Conservation (phyloP, 2,113 vertebrate species). For the Capricornis sumatraensis region DNA sequence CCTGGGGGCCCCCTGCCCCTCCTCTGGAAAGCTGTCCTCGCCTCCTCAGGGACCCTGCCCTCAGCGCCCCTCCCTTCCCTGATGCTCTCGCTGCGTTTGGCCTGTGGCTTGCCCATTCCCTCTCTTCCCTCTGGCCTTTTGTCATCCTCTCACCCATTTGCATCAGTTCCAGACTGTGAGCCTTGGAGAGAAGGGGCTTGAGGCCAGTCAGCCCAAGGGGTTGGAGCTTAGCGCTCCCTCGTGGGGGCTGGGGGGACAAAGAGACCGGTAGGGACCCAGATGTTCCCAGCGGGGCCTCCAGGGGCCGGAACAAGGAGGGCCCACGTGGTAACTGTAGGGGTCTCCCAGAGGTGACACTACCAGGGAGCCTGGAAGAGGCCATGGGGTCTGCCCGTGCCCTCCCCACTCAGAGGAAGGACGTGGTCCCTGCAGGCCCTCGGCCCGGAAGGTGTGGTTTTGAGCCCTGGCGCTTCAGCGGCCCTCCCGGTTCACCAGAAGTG, state of each 20-base stretch:
- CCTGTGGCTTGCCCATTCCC: neutral
- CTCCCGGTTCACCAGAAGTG: neutral
- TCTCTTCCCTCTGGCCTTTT: neutral
- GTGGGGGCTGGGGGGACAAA: neutral
- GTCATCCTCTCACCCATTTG: neutral
- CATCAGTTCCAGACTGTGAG: neutral
- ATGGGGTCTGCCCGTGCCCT: no score
- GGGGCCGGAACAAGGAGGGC: neutral
- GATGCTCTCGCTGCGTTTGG: accelerated
- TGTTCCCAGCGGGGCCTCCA: neutral
- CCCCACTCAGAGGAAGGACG: neutral
- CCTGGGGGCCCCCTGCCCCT: neutral
- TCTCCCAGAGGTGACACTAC: neutral
- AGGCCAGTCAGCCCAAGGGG: neutral
- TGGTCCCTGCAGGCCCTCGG: no score
- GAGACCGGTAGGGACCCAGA: neutral
- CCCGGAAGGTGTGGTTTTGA: neutral
- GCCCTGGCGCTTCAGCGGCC: neutral
- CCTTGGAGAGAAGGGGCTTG: neutral
- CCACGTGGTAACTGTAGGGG: neutral
- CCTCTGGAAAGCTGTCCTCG: neutral
- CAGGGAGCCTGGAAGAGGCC: neutral
- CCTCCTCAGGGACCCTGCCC: neutral
- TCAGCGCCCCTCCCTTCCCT: neutral
- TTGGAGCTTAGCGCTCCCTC: neutral